Percentiles rank a stretch among this genome's conserved stretches.
These are phyloP conservation scores for Lepidocolaptes lacrymiger DNA, from an alignment of 2,797 vertebrate species.

Conservation along the genomic window DNA sequence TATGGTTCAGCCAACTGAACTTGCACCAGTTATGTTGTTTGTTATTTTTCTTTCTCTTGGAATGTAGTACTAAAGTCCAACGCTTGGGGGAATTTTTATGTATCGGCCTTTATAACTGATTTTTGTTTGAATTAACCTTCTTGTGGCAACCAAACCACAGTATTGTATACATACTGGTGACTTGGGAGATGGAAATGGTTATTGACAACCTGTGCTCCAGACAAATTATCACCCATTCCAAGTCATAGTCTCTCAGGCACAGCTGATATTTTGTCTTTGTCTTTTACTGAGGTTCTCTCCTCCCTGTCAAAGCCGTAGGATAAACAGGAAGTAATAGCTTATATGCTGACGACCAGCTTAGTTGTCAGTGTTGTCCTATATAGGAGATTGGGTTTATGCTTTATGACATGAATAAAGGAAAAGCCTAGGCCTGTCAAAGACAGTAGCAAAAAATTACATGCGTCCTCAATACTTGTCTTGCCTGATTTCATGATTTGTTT, in stretches of 20 bases:
- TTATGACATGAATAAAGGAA: neutral
- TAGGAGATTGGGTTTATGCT: neutral
- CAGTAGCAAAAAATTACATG: neutral
- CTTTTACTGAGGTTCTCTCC: neutral
- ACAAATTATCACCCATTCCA: accelerated
- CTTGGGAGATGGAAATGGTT: neutral
- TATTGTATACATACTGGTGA: neutral
- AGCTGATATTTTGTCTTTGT: neutral
- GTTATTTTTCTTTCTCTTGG: neutral
- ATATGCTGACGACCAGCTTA: neutral
- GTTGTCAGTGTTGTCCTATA: neutral
- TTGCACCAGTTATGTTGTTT: neutral
- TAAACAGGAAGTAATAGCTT: neutral
- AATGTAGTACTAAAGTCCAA: neutral
- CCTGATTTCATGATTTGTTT: neutral
- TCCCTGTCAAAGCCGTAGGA: neutral
- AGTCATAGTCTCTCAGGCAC: neutral
- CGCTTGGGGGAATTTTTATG: accelerated
- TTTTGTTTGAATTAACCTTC: neutral
- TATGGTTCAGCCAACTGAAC: neutral
- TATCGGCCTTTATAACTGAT: neutral
- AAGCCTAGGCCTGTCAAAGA: neutral
- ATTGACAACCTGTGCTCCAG: neutral
- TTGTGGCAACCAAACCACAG: neutral
- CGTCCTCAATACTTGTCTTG: neutral